Evolutionary conservation across 2,888 invertebrate species (phyloP), one percentile per base, ranked within the genome.

Genomic region (Cataglyphis altisquamis): DNA sequence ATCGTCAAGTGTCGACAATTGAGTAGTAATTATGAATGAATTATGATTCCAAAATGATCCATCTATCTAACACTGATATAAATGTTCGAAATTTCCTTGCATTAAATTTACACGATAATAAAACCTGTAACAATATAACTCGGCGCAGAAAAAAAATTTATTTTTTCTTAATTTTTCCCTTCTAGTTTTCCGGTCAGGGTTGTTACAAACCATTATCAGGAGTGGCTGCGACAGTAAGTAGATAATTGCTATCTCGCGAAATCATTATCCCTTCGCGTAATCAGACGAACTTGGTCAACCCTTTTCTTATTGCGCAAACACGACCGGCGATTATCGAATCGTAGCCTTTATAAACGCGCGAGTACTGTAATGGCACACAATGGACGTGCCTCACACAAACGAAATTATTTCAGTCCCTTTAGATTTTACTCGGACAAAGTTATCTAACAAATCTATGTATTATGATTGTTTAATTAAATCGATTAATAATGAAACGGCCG

Each of bases 371-470:
- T 39, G 39, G 5, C 10, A 0, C 6, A 74, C 66, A 75, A 75
- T 75, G n/a, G 18, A 75, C 12, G 29, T 15, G 25, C 15, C 25
- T 74, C 10, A 57, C 45, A 36, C 25, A 52, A 63, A 84, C 36
- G 9, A 18, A 36, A 82, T 70, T 57, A 78, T 70, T 78, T 68
- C 55, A 5, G 18, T 25, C 1, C 41, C 48, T 1, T n/a, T n/a
- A 1, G 4, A 5, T 73, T 60, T 25, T 41, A 52, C 15, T 45
- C 21, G 10, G 15, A 0, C 12, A 1, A n/a, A 18, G 36, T 55
- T 68, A 77, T 68, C n/a, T 39, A 77, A 75, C 12, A 10, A 21
- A 29, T 41, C 25, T 32, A 3, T n/a, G 15, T 52, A 1, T 63
- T 52, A 25, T 5, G n/a, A 75, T 75, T 55, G 39, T 52, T n/a